Evolutionary conservation across 2,797 vertebrate genomes (phyloP).

Genomic region (Pangasius sanitwongsei): DNA sequence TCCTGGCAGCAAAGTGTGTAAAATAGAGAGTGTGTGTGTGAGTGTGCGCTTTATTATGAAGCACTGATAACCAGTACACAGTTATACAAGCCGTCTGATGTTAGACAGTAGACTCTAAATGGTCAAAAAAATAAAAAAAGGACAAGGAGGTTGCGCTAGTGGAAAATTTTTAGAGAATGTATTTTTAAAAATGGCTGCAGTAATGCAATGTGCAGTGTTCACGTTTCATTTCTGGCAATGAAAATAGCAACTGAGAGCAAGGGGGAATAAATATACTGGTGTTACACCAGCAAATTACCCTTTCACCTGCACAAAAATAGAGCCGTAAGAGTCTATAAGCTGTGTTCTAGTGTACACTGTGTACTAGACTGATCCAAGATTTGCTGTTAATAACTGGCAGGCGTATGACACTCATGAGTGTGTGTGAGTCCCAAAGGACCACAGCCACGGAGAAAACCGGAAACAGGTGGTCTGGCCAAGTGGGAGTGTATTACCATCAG

Average conservation of each 20-base stretch:
- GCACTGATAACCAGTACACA: not conserved
- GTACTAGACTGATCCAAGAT: not conserved
- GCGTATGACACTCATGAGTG: slow-evolving; percentile 2
- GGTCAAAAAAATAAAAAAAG: not conserved
- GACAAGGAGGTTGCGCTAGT: not conserved
- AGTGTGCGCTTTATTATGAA: not conserved
- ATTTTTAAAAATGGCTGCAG: slow-evolving; percentile 1
- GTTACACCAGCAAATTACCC: too few species aligned
- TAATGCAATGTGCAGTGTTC: too few species aligned
- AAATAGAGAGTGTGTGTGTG: not conserved
- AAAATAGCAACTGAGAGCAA: not conserved
- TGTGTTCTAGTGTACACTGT: not conserved
- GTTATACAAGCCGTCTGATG: not conserved
- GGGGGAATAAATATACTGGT: not conserved
- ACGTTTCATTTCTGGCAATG: not conserved
- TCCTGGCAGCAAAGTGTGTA: not conserved
- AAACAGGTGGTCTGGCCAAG: slow-evolving; percentile 46
- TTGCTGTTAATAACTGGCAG: slow-evolving; percentile 3
- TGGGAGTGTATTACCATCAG: slow-evolving; percentile 20
- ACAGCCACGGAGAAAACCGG: slow-evolving; percentile 23
- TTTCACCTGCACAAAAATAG: not conserved
- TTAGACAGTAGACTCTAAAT: not conserved
- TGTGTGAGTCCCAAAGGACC: slow-evolving; percentile 32
- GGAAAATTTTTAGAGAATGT: not conserved
- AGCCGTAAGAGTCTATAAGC: not conserved